Conservation (phyloP, 2,113 vertebrate genomes). For the Otocyon megalotis region DNA sequence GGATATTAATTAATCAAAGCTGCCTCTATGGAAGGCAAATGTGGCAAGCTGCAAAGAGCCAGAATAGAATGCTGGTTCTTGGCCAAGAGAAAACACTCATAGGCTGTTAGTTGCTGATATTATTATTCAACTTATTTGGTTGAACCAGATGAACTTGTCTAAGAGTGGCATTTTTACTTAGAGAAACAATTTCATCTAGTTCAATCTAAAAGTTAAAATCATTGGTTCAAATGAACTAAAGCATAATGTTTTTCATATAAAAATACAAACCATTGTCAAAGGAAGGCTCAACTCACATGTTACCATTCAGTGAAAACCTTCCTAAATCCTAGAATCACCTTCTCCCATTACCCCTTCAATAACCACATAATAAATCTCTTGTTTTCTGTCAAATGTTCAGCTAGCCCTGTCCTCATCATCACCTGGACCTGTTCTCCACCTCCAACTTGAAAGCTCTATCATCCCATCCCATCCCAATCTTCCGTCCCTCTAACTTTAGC, state of each 20-base stretch:
- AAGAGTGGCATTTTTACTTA: background rate
- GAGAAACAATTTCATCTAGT: slow-evolving; percentile 39
- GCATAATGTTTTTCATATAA: background rate
- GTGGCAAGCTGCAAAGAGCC: background rate
- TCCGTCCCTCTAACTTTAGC: background rate
- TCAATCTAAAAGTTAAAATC: slow-evolving; percentile 2
- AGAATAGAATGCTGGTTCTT: background rate
- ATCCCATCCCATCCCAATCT: background rate
- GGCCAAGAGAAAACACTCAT: background rate
- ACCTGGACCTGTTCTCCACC: background rate
- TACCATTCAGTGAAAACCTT: background rate
- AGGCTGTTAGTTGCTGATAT: background rate
- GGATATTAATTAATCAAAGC: background rate
- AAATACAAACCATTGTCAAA: slow-evolving; percentile 11
- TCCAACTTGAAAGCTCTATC: background rate
- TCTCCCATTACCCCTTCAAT: background rate
- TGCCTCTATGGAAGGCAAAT: background rate
- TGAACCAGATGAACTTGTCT: background rate
- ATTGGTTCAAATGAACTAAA: background rate
- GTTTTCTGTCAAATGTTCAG: background rate
- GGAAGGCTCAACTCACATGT: background rate
- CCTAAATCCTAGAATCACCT: background rate
- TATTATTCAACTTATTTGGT: background rate
- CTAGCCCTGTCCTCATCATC: background rate
- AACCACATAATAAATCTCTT: background rate